Evolutionary conservation across 2,888 invertebrate species (phyloP).

Genomic region (Drosophila neonasuta): DNA sequence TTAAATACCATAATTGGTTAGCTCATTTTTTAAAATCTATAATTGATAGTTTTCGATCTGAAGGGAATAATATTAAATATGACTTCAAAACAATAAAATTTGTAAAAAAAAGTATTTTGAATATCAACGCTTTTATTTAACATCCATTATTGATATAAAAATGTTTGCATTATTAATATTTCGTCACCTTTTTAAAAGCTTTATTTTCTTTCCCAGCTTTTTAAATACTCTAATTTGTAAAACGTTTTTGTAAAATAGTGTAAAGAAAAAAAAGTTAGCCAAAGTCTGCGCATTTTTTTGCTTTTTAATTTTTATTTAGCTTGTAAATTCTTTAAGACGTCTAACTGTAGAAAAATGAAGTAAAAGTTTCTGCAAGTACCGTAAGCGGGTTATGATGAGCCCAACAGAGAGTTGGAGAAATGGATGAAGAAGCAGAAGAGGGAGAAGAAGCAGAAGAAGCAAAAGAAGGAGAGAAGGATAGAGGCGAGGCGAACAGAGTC

Average conservation of each 20-base stretch:
- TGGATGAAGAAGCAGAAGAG: neutral
- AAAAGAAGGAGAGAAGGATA: neutral
- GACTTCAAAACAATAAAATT: too few species aligned
- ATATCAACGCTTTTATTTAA: too few species aligned
- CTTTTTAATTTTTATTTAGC: constrained; percentile 9
- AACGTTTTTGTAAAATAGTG: constrained; percentile 29
- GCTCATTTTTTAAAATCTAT: too few species aligned
- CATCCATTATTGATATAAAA: too few species aligned
- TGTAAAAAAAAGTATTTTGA: too few species aligned
- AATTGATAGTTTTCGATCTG: too few species aligned
- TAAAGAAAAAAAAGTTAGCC: constrained; percentile 21
- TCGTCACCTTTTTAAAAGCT: too few species aligned
- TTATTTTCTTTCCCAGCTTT: too few species aligned
- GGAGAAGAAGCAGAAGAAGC: neutral
- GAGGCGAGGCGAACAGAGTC: constrained; percentile 6
- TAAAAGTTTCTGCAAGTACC: constrained; percentile 40
- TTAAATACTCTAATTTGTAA: neutral
- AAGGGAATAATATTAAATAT: too few species aligned
- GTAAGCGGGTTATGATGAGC: constrained; percentile 38
- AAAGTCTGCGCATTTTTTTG: constrained; percentile 7
- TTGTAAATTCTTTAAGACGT: constrained; percentile 33
- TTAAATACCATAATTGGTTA: too few species aligned
- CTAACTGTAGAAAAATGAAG: constrained; percentile 34
- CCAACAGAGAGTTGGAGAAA: neutral
- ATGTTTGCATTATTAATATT: too few species aligned